Conservation (phyloP, 2,888 invertebrate species). For the Drosophila anceps region DNA sequence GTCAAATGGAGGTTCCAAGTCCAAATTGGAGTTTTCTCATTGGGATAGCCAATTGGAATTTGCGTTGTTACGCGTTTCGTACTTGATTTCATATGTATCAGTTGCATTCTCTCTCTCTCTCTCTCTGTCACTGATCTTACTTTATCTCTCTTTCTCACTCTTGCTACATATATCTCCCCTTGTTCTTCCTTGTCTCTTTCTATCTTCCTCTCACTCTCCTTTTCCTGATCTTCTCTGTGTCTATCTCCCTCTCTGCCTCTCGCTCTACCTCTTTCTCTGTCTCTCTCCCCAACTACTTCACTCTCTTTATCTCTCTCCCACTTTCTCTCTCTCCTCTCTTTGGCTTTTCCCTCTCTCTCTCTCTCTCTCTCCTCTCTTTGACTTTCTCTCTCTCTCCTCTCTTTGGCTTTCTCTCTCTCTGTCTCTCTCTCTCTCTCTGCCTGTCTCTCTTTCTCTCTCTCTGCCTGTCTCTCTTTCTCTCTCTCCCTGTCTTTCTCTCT, state of each 20-base stretch:
- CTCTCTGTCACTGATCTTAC: background rate
- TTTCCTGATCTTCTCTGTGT: background rate
- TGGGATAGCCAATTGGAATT: background rate
- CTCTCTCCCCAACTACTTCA: background rate
- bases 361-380: background rate
- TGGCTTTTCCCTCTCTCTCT: background rate
- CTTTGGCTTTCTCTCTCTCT: background rate
- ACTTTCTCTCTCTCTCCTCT: background rate
- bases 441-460: background rate
- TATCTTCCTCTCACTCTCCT: background rate
- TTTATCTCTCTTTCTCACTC: background rate
- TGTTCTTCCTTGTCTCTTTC: background rate
- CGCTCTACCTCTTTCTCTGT: background rate
- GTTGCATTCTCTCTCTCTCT: background rate
- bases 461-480: background rate
- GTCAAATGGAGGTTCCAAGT: fast-evolving
- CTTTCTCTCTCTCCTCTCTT: background rate
- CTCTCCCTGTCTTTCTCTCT: background rate
- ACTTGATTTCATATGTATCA: background rate
- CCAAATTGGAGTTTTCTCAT: background rate
- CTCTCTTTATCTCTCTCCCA: background rate
- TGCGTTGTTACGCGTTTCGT: background rate
- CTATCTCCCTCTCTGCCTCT: background rate
- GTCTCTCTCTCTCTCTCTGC: background rate
- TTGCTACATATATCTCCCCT: too few species aligned